A percentile compares a stretch with the other conserved stretches of the same genome.
Evolutionary conservation across 2,113 vertebrate species (phyloP).

Genomic region (Cromileptes altivelis): DNA sequence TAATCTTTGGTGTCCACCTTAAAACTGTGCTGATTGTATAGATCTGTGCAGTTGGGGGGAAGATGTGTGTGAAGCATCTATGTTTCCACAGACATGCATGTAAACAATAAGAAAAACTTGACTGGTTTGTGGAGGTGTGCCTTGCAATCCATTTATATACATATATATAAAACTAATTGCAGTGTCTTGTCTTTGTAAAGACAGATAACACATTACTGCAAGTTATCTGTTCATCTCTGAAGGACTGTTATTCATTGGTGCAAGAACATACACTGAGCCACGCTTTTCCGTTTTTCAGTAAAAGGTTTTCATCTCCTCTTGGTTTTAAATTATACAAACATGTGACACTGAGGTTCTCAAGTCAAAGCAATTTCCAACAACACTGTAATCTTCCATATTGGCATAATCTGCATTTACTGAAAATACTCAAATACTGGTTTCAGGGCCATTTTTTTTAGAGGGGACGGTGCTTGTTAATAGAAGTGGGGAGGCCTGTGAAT

Average conservation of each 20-base stretch:
- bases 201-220: not conserved
- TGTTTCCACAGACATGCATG: too few species aligned
- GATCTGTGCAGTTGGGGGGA: too few species aligned
- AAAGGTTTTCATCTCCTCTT: not conserved
- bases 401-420: constrained; percentile 34
- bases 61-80: too few species aligned
- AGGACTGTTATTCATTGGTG: not conserved
- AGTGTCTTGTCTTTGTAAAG: not conserved
- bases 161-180: too few species aligned
- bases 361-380: constrained; percentile 19
- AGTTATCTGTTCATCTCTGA: not conserved
- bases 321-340: constrained; percentile 9
- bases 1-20: too few species aligned
- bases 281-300: not conserved
- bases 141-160: too few species aligned
- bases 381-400: constrained; percentile 5
- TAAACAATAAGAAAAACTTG: too few species aligned
- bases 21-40: too few species aligned
- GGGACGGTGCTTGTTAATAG: constrained; percentile 38
- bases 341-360: not conserved
- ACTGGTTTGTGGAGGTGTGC: too few species aligned
- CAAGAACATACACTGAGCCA: not conserved
- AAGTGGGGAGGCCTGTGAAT: constrained; percentile 64
- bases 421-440: constrained; percentile 50
- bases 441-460: constrained; percentile 44